Evolutionary conservation across 2,888 invertebrate genomes (phyloP).

Genomic region (Nezara viridula): DNA sequence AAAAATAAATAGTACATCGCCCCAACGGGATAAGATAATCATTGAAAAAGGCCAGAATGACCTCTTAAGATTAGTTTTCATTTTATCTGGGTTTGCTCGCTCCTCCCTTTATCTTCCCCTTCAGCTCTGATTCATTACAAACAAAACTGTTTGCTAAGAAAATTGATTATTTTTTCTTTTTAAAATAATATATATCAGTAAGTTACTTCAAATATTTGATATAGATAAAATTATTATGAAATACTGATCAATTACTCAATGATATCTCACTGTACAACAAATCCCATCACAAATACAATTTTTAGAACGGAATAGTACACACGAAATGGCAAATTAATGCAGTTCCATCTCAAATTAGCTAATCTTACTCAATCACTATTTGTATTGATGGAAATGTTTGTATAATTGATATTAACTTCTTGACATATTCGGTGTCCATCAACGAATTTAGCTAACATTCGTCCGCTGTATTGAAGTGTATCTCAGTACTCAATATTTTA

Average conservation of each 20-base stretch:
- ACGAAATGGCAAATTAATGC: neutral
- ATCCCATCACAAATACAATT: neutral
- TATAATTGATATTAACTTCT: neutral
- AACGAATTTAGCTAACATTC: neutral
- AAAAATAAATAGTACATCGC: conserved; percentile 3
- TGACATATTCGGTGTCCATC: neutral
- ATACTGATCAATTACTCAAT: neutral
- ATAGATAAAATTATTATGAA: too few species aligned
- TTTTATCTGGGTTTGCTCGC: neutral
- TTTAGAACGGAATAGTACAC: neutral
- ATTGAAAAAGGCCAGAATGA: neutral
- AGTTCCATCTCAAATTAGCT: neutral
- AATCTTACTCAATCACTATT: too few species aligned
- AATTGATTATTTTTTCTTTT: neutral
- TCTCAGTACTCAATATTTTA: neutral
- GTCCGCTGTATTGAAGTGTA: neutral
- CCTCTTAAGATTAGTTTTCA: conserved; percentile 18
- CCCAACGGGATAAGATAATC: neutral
- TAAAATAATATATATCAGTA: neutral
- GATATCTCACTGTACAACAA: neutral
- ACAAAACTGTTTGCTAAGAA: neutral
- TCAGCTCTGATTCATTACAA: neutral
- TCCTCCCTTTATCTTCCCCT: neutral
- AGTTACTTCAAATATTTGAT: too few species aligned
- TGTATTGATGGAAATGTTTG: neutral